These are phyloP conservation scores for Hipposideros larvatus DNA, from an alignment of 2,797 vertebrate genomes.

Conservation along the genomic window DNA sequence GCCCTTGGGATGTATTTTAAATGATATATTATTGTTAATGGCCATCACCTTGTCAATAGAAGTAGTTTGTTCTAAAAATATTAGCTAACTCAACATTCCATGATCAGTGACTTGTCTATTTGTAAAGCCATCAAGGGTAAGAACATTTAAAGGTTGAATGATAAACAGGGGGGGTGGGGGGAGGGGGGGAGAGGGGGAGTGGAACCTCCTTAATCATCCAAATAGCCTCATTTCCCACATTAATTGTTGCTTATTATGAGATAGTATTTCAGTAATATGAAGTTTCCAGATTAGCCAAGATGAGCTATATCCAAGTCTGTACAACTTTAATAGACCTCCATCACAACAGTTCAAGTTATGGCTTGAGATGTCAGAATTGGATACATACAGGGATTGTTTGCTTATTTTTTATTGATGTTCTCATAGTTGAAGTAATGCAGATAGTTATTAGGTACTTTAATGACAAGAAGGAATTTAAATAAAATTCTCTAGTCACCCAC, in stretches of 20 bases:
- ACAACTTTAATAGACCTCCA: not conserved
- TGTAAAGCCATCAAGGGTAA: slow-evolving; percentile 33
- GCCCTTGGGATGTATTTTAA: slow-evolving; percentile 25
- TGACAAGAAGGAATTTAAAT: not conserved
- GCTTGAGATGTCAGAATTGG: not conserved
- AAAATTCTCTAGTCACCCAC: slow-evolving; percentile 31
- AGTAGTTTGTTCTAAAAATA: slow-evolving; percentile 35
- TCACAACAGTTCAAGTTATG: slow-evolving; percentile 33
- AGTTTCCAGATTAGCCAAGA: slow-evolving; percentile 3
- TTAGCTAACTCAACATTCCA: not conserved
- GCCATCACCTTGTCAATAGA: not conserved
- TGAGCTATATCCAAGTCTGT: not conserved
- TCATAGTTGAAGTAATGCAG: not conserved
- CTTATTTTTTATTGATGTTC: slow-evolving; percentile 42
- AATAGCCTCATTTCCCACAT: slow-evolving; percentile 44
- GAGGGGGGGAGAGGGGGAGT: no score
- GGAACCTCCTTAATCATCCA: not conserved
- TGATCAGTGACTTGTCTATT: not conserved
- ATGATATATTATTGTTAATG: slow-evolving; percentile 11
- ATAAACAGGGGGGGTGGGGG: not conserved
- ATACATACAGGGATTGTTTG: not conserved
- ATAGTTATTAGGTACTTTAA: not conserved
- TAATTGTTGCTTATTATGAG: not conserved
- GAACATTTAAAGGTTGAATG: not conserved
- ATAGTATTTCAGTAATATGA: not conserved